phyloP scores from a whole-genome alignment of 2,888 invertebrate genomes.

The Sesia bembeciformis region DNA sequence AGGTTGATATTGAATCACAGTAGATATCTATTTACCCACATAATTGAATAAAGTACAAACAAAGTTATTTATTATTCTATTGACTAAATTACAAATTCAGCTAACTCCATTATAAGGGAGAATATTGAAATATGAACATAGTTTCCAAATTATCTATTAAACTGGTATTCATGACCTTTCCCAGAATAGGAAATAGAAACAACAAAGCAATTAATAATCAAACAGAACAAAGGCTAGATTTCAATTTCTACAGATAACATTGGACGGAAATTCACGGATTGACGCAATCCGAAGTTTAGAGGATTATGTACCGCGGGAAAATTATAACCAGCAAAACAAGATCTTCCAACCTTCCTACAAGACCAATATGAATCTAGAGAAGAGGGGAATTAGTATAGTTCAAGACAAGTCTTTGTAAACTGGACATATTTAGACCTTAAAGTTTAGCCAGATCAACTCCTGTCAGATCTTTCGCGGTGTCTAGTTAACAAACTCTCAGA shows the following conservation, averaged over 20 bases:
- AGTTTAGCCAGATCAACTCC: slow-evolving; percentile 28
- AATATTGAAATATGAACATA: background rate
- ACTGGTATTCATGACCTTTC: slow-evolving; percentile 1
- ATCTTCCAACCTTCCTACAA: background rate
- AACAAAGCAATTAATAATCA: slow-evolving; percentile 1
- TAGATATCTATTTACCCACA: too few relatives aligned
- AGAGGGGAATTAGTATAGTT: background rate
- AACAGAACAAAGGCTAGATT: slow-evolving; percentile 5
- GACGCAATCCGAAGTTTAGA: slow-evolving; percentile 2
- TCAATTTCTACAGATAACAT: slow-evolving; percentile 3
- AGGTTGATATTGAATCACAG: too few relatives aligned
- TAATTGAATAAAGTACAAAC: too few relatives aligned
- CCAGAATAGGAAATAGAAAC: slow-evolving; percentile 1
- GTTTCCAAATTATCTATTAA: background rate
- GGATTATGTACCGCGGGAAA: background rate
- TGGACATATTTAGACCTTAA: slow-evolving; percentile 24
- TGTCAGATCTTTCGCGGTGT: slow-evolving; percentile 23
- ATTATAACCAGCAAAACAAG: background rate
- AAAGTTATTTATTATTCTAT: too few relatives aligned
- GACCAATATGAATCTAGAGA: background rate
- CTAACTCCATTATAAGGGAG: background rate
- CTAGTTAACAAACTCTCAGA: slow-evolving; percentile 26
- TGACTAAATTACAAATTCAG: background rate
- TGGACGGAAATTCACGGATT: slow-evolving; percentile 1
- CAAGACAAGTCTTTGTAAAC: slow-evolving; percentile 18